Conservation (phyloP, 2,888 invertebrate species). For the Nemotelus pantherinus region DNA sequence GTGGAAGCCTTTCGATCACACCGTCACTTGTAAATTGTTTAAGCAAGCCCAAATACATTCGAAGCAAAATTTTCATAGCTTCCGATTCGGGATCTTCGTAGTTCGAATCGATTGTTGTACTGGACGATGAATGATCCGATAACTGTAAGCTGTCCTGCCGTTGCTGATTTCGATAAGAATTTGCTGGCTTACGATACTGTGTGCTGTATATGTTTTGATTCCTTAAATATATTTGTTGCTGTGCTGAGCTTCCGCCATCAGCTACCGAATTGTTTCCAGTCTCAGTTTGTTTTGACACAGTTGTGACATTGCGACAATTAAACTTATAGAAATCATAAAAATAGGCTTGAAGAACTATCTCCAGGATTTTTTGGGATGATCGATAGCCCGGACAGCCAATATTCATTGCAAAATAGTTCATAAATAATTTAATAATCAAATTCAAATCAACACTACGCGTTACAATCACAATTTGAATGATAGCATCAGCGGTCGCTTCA, state of each 20-base stretch:
- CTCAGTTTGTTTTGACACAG: background rate
- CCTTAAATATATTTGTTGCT: background rate
- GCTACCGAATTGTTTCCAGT: background rate
- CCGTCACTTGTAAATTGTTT: conserved; percentile 55
- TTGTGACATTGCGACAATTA: conserved; percentile 48
- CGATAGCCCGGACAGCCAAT: conserved; percentile 68
- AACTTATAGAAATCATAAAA: conserved; percentile 64
- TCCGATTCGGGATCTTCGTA: conserved; percentile 58
- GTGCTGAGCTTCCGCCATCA: background rate
- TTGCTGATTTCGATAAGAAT: background rate
- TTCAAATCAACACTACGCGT: conserved; percentile 61
- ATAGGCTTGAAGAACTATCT: conserved; percentile 67
- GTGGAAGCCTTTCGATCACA: background rate
- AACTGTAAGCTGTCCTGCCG: background rate
- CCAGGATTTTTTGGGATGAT: conserved; percentile 65
- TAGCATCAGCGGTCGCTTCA: conserved; percentile 62
- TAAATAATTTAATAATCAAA: conserved; percentile 67
- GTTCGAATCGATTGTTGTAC: conserved; percentile 39
- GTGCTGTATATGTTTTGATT: no score
- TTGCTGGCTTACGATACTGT: background rate
- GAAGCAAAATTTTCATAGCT: conserved; percentile 70
- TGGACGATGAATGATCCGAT: conserved; percentile 11
- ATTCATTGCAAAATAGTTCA: conserved; percentile 74
- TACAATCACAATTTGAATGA: conserved; percentile 61
- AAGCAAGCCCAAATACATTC: conserved; percentile 70